These are phyloP conservation scores for Bombus turneri DNA, from an alignment of 1,140 invertebrate species.

Conservation along the genomic window DNA sequence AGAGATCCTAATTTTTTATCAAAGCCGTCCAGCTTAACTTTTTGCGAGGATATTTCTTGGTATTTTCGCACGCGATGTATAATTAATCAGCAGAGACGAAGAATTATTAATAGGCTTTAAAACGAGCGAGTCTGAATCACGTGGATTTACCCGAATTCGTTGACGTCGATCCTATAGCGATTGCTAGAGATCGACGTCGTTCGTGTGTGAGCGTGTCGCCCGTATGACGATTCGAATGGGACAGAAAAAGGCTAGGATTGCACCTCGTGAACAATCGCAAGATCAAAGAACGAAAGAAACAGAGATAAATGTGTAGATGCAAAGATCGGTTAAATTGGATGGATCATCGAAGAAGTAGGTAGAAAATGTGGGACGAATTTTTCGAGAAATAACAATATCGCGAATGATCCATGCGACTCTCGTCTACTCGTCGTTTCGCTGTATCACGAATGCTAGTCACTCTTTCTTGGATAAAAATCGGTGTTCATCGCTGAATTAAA, in stretches of 20 bases:
- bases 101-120: conserved; percentile 66
- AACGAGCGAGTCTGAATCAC: conserved; percentile 50
- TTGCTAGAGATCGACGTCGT: conserved; percentile 40
- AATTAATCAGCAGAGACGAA: conserved; percentile 65
- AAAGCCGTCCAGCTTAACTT: conserved; percentile 83
- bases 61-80: conserved; percentile 81
- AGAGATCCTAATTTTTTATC: conserved; percentile 82
- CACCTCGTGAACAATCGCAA: not conserved
- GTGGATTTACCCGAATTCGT: conserved; percentile 51
- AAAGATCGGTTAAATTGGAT: not conserved
- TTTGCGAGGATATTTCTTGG: conserved; percentile 81
- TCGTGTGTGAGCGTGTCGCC: conserved; percentile 47
- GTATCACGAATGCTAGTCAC: conserved; percentile 48
- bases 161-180: not conserved
- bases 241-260: conserved; percentile 1
- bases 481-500: not conserved
- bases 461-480: conserved; percentile 14
- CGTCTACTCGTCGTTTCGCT: conserved; percentile 26
- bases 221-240: conserved; percentile 38
- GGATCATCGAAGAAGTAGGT: not conserved
- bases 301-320: not conserved
- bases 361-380: not conserved
- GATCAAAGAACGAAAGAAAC: not conserved
- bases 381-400: not conserved
- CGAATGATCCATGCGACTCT: conserved; percentile 28